Percentiles rank a stretch among this genome's conserved stretches.
These are phyloP conservation scores for Lathronympha strigana DNA, from an alignment of 2,888 invertebrate genomes.

Conservation along the genomic window DNA sequence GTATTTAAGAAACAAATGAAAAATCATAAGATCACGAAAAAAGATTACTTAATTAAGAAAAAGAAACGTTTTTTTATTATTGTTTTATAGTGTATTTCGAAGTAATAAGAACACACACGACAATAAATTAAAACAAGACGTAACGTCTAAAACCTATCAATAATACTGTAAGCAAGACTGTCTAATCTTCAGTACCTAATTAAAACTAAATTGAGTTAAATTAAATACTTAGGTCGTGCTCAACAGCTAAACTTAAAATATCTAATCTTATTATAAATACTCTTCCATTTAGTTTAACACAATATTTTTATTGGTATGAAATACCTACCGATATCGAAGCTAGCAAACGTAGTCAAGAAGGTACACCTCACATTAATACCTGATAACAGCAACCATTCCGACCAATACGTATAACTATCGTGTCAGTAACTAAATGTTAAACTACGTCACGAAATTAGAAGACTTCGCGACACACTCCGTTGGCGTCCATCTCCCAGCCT, in stretches of 20 bases:
- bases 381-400: background rate
- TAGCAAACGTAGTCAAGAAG: too few relatives aligned
- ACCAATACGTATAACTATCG: background rate
- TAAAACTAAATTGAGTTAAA: background rate
- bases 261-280: background rate
- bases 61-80: too few relatives aligned
- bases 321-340: too few relatives aligned
- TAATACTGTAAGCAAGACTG: constrained; percentile 35
- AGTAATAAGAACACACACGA: constrained; percentile 25
- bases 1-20: too few relatives aligned
- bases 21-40: too few relatives aligned
- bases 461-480: constrained; percentile 56
- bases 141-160: background rate
- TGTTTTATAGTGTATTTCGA: constrained; percentile 27
- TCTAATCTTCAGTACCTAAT: background rate
- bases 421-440: background rate
- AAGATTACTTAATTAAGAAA: too few relatives aligned
- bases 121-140: constrained; percentile 1
- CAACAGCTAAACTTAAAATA: background rate
- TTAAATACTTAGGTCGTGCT: background rate
- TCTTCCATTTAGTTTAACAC: background rate
- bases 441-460: constrained; percentile 44
- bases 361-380: too few relatives aligned
- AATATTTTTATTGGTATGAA: too few relatives aligned
- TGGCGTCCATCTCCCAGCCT: constrained; percentile 50